Percentiles rank a stretch among this genome's conserved stretches.
Evolutionary conservation across 2,113 vertebrate species (phyloP).

Genomic region (Archilochus colubris): DNA sequence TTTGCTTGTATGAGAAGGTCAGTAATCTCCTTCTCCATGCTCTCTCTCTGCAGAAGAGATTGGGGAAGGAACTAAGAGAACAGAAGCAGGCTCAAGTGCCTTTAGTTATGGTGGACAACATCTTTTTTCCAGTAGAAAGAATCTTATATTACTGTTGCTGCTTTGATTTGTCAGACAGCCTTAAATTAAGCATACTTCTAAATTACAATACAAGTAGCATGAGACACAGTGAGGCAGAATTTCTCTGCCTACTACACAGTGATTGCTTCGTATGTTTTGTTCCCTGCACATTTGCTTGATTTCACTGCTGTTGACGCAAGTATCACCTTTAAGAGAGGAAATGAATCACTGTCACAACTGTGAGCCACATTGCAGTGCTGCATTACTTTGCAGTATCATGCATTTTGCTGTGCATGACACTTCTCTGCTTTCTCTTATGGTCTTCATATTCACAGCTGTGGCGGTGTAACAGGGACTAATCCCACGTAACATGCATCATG

Average conservation of each 20-base stretch:
- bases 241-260: neutral
- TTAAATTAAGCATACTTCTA: neutral
- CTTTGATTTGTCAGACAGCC: neutral
- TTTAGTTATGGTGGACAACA: neutral
- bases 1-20: neutral
- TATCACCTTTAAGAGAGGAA: neutral
- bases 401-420: neutral
- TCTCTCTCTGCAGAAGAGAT: accelerated
- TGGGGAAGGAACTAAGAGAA: neutral
- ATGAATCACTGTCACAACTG: neutral
- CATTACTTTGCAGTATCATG: neutral
- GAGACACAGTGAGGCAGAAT: neutral
- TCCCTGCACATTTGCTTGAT: neutral
- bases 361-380: neutral
- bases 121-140: neutral
- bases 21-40: neutral
- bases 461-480: neutral
- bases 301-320: neutral
- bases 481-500: neutral
- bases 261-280: neutral
- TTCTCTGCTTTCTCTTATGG: neutral
- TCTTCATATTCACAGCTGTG: accelerated
- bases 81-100: neutral
- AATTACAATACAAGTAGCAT: neutral
- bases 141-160: neutral